These are phyloP conservation scores for Globia sparganii DNA, from an alignment of 2,888 invertebrate species.

Conservation along the genomic window DNA sequence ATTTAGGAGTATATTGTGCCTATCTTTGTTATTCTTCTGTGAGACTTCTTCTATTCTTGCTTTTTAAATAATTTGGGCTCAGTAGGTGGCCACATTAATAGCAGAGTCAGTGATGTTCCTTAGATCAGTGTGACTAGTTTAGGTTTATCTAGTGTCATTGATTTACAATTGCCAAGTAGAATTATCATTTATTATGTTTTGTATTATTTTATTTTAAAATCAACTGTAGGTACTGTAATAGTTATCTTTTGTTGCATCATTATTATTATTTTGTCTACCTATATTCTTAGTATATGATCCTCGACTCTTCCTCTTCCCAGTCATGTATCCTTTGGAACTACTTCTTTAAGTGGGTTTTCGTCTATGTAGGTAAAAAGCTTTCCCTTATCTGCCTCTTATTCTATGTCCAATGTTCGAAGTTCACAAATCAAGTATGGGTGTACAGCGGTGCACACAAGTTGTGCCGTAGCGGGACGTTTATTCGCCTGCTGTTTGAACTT, in stretches of 20 bases:
- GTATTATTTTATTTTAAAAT: neutral
- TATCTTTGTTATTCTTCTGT: constrained; percentile 20
- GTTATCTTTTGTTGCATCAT: neutral
- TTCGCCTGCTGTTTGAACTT: constrained; percentile 72
- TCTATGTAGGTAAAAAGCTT: constrained; percentile 11
- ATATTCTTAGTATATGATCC: neutral
- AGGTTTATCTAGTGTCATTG: neutral
- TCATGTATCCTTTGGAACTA: neutral
- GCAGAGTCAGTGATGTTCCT: neutral
- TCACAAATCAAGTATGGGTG: constrained; percentile 78
- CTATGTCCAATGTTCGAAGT: constrained; percentile 71
- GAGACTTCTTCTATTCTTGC: neutral
- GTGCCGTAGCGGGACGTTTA: constrained; percentile 76
- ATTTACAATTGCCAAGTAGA: neutral
- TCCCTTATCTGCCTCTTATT: constrained; percentile 30
- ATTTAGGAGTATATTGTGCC: constrained; percentile 14
- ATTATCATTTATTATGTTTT: neutral
- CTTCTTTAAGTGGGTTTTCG: neutral
- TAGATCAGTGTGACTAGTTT: neutral
- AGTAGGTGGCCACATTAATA: neutral
- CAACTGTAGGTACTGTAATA: neutral
- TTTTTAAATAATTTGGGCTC: neutral
- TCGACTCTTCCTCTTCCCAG: neutral
- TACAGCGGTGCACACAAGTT: constrained; percentile 72
- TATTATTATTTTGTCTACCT: neutral